phyloP scores from a whole-genome alignment of 2,797 vertebrate genomes.

The Amblyopsis hoosieri region DNA sequence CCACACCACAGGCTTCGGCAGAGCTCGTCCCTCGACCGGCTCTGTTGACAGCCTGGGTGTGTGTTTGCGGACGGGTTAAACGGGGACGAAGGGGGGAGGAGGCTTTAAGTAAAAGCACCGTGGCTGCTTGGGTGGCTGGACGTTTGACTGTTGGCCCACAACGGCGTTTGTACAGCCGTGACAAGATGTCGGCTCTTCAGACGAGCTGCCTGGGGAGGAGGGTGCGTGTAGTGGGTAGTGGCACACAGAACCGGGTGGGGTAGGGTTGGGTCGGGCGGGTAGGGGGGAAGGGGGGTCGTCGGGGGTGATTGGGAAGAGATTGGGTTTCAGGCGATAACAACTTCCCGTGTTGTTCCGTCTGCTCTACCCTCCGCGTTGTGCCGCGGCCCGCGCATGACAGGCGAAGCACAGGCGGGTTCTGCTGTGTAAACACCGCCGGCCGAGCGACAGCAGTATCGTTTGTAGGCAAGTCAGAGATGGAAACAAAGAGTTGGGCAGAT shows the following conservation, averaged over 20 bases:
- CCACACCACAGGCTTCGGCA: conserved; percentile 27
- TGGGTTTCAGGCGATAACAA: no score
- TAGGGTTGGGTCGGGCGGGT: no score
- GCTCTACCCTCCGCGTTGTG: conserved; percentile 13
- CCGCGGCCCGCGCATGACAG: conserved; percentile 48
- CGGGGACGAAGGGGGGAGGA: conserved; percentile 7
- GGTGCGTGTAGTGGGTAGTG: neutral
- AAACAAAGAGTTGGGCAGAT: conserved; percentile 53
- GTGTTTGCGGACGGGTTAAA: conserved; percentile 37
- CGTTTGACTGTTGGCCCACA: conserved; percentile 12
- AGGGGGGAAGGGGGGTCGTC: no score
- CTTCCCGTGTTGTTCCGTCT: no score
- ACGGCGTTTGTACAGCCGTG: conserved; percentile 14
- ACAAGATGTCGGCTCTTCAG: conserved; percentile 19
- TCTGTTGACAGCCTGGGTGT: conserved; percentile 44
- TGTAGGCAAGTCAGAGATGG: conserved; percentile 28
- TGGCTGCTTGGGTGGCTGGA: conserved; percentile 60
- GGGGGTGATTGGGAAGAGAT: no score
- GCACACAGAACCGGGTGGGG: neutral
- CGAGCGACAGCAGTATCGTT: conserved; percentile 26
- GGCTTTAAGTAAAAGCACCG: conserved; percentile 13
- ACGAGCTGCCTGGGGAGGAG: conserved; percentile 7
- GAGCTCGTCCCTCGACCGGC: conserved; percentile 25
- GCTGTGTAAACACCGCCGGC: conserved; percentile 53
- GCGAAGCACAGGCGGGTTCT: conserved; percentile 49